Evolutionary conservation across 2,888 invertebrate species (phyloP), one percentile per base, ranked within the genome.

Genomic region (Noctua fimbriata): DNA sequence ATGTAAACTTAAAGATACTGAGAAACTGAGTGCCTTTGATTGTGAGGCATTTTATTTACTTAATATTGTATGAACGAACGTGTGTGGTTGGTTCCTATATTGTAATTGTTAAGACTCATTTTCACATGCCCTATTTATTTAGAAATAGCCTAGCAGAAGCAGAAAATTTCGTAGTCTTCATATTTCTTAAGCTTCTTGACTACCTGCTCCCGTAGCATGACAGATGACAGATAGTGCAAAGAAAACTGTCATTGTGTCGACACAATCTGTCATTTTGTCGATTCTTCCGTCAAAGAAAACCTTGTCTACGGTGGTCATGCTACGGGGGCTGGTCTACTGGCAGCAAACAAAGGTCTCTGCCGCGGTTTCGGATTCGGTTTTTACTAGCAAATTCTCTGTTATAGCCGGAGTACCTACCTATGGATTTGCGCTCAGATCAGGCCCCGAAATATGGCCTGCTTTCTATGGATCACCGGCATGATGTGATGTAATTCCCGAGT

Each of bases 31-130:
- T 87, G 87, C 87, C 87, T 87, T 87, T 74, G 47, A 70, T 67
- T 67, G 66, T 71, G 58, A 69, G 86, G 84, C 76, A 88, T 84
- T 84, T 84, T 84, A 88, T 80, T 84, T 90, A 85, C 86, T 87
- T 63, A 87, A 84, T 66, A 73, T 74, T 49, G 69, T 74, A 16
- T 79, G 69, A 41, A 55, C 9, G 70, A n/a, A 44, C 16, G 70
- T n/a, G 47, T n/a, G n/a, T 76, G 76, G 5, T 55, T 69, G 36
- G 36, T 52, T 69, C 52, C 28, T 63, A 14, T 71, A 41, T 76
- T 66, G 67, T n/a, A 24, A 41, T 28, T 73, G 69, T 85, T 85
- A 72, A 63, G 32, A 69, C 76, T 65, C 32, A 72, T 66, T 83
- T 73, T 60, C 36, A 32, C 41, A 28, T 52, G 49, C 1, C 3